Conservation (phyloP, 2,888 invertebrate genomes). For the Lepidochitona cinerea region DNA sequence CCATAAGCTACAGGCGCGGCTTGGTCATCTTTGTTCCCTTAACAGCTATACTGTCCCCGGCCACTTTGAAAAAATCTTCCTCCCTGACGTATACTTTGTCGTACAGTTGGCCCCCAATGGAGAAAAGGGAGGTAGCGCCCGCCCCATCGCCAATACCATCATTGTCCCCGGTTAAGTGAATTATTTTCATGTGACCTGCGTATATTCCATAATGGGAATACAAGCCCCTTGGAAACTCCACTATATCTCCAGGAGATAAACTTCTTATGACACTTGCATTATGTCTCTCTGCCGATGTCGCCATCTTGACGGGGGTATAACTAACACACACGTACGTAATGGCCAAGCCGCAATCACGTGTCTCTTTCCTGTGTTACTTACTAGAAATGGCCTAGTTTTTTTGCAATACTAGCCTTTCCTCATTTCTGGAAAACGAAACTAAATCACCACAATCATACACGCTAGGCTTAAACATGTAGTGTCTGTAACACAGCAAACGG, state of each 20-base stretch:
- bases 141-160: conserved; percentile 38
- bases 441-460: too few relatives aligned
- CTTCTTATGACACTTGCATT: conserved; percentile 27
- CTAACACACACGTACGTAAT: too few relatives aligned
- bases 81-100: conserved; percentile 38
- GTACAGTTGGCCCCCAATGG: conserved; percentile 38
- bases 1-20: conserved; percentile 48
- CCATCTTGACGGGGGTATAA: too few relatives aligned
- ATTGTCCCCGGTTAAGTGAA: conserved; percentile 43
- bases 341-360: too few relatives aligned
- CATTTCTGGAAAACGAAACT: too few relatives aligned
- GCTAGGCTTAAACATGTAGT: too few relatives aligned
- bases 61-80: conserved; percentile 40
- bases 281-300: conserved; percentile 13
- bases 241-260: conserved; percentile 42
- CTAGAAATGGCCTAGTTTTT: too few relatives aligned
- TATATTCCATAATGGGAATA: conserved; percentile 56
- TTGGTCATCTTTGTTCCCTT: too few relatives aligned
- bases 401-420: too few relatives aligned
- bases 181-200: conserved; percentile 38
- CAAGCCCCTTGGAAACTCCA: conserved; percentile 42
- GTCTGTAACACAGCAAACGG: too few relatives aligned
- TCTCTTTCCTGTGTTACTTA: too few relatives aligned
- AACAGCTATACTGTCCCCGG: conserved; percentile 28
- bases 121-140: conserved; percentile 32